These are phyloP conservation scores for Chaetoderma sp. DNA, from an alignment of 2,888 invertebrate species.

Conservation along the genomic window DNA sequence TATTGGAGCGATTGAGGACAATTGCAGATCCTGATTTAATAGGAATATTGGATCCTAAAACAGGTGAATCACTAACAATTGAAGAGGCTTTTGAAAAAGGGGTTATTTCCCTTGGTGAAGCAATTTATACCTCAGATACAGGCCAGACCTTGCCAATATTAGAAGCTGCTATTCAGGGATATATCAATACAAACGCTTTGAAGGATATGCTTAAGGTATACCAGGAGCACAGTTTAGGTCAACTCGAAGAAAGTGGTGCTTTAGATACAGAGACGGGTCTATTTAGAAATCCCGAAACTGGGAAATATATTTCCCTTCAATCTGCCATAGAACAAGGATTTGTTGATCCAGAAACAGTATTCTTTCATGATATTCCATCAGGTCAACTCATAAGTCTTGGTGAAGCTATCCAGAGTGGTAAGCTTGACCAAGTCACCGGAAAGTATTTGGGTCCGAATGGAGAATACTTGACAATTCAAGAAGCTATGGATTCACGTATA, in stretches of 20 bases:
- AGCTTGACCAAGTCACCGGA: slow-evolving; percentile 51
- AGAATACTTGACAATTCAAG: slow-evolving; percentile 87
- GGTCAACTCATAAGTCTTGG: slow-evolving; percentile 52
- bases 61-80: slow-evolving; percentile 52
- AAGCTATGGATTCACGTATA: slow-evolving; percentile 89
- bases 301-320: slow-evolving; percentile 66
- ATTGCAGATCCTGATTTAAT: slow-evolving; percentile 47
- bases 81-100: slow-evolving; percentile 60
- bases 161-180: slow-evolving; percentile 55
- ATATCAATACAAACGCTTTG: slow-evolving; percentile 51
- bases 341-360: slow-evolving; percentile 56
- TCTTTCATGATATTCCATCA: slow-evolving; percentile 51
- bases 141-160: slow-evolving; percentile 49
- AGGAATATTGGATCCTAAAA: slow-evolving; percentile 50
- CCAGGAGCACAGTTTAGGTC: slow-evolving; percentile 51
- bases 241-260: slow-evolving; percentile 62
- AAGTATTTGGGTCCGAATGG: slow-evolving; percentile 76
- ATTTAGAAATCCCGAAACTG: slow-evolving; percentile 69
- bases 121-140: slow-evolving; percentile 46
- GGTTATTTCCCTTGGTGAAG: slow-evolving; percentile 53
- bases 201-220: slow-evolving; percentile 55
- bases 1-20: slow-evolving; percentile 50
- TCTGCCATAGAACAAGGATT: slow-evolving; percentile 56
- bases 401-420: slow-evolving; percentile 52
- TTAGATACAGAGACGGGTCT: slow-evolving; percentile 71